Evolutionary conservation across 2,797 vertebrate species (phyloP).

Genomic region (Enteromius argenteus): DNA sequence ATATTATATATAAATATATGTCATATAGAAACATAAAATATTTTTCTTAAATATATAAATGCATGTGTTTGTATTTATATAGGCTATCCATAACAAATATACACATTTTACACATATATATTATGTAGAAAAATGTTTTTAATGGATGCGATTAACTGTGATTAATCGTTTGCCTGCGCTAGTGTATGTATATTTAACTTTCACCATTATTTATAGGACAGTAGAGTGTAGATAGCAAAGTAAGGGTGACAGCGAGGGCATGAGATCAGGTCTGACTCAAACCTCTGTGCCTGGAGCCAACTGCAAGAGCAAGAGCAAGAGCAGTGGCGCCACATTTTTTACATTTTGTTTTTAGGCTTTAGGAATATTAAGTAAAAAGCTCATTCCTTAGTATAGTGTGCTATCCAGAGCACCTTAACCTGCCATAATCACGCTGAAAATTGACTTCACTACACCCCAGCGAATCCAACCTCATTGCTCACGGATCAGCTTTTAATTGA

Average conservation of each 20-base stretch:
- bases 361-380: not conserved
- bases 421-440: not conserved
- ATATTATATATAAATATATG: no score
- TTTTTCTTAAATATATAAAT: no score
- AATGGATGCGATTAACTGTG: no score
- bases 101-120: no score
- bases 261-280: constrained; percentile 2
- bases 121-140: no score
- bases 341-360: not conserved
- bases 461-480: not conserved
- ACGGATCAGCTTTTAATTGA: constrained; percentile 25
- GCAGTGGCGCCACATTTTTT: not conserved
- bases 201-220: not conserved
- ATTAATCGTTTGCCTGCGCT: no score
- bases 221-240: not conserved
- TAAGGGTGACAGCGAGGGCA: not conserved
- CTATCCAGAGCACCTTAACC: not conserved
- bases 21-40: no score
- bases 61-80: no score
- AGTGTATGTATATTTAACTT: not conserved
- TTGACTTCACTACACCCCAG: constrained; percentile 23
- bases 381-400: not conserved
- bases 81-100: no score
- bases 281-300: not conserved
- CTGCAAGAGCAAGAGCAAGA: not conserved